phyloP scores from a whole-genome alignment of 2,797 vertebrate genomes.

The Agapornis canus region DNA sequence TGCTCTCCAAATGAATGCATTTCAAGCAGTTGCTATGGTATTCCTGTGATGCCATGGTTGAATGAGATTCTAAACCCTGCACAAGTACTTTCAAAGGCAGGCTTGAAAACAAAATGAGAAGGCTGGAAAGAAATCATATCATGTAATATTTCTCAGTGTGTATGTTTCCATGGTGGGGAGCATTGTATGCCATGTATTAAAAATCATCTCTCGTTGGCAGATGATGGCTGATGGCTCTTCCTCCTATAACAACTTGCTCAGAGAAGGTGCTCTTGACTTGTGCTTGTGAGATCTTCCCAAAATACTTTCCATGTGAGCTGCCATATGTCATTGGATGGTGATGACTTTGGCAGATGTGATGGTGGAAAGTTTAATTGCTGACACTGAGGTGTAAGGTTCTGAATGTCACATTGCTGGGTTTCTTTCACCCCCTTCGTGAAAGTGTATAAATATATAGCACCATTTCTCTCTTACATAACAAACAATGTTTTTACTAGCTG shows the following conservation, averaged over 20 bases:
- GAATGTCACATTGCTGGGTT: background rate
- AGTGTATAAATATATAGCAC: background rate
- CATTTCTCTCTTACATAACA: background rate
- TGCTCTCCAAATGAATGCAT: slow-evolving; percentile 1
- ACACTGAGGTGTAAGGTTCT: background rate
- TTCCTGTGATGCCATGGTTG: background rate
- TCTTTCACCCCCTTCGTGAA: background rate
- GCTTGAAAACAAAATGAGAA: background rate
- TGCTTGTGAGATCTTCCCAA: background rate
- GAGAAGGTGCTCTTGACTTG: background rate
- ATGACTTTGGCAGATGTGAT: background rate
- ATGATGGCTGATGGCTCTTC: background rate
- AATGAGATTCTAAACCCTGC: background rate
- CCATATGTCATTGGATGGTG: background rate
- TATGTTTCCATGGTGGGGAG: background rate
- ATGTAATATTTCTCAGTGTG: background rate
- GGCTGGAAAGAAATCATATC: background rate
- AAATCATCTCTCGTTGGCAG: background rate
- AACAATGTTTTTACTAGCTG: background rate
- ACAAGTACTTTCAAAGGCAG: background rate
- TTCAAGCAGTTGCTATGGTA: slow-evolving; percentile 33
- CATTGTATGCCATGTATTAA: background rate
- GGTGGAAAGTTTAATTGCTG: background rate
- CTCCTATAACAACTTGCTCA: background rate
- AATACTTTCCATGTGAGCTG: background rate